phyloP scores from a whole-genome alignment of 2,888 invertebrate species.

The Clanis bilineata region DNA sequence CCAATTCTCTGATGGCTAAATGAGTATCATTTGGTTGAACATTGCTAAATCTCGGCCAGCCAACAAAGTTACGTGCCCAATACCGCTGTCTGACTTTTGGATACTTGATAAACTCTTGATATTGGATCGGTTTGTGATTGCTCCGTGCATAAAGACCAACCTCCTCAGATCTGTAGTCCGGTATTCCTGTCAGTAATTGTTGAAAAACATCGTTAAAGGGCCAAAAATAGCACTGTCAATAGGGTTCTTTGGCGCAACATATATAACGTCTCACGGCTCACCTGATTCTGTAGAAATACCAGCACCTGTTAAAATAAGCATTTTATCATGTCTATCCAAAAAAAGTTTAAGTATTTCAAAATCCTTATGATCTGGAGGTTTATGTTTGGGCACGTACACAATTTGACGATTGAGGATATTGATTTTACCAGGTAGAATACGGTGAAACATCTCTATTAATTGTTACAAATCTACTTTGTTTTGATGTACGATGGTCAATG shows the following conservation, averaged over 20 bases:
- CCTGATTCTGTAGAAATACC: constrained; percentile 98
- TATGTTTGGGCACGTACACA: constrained; percentile 87
- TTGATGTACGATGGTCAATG: too few species aligned
- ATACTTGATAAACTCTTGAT: constrained; percentile 90
- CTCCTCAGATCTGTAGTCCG: constrained; percentile 95
- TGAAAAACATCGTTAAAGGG: too few species aligned
- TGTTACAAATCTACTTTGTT: too few species aligned
- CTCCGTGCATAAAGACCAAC: constrained; percentile 95
- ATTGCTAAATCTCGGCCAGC: constrained; percentile 93
- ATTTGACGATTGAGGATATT: constrained; percentile 42
- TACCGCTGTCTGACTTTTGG: constrained; percentile 88
- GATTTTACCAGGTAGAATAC: constrained; percentile 23
- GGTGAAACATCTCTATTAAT: constrained; percentile 37
- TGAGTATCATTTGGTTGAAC: constrained; percentile 92
- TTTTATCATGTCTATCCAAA: constrained; percentile 75
- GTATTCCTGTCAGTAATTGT: too few species aligned
- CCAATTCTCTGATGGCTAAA: constrained; percentile 86
- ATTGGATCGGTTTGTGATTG: constrained; percentile 92
- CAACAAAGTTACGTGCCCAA: constrained; percentile 98
- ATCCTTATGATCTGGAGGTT: constrained; percentile 84
- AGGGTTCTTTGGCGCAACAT: too few species aligned
- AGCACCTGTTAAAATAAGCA: constrained; percentile 93
- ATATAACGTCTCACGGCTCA: constrained; percentile 47
- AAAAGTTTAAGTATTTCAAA: constrained; percentile 82
- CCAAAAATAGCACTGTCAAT: too few species aligned